phyloP scores from a whole-genome alignment of 2,113 vertebrate species.

The Raja brachyura region DNA sequence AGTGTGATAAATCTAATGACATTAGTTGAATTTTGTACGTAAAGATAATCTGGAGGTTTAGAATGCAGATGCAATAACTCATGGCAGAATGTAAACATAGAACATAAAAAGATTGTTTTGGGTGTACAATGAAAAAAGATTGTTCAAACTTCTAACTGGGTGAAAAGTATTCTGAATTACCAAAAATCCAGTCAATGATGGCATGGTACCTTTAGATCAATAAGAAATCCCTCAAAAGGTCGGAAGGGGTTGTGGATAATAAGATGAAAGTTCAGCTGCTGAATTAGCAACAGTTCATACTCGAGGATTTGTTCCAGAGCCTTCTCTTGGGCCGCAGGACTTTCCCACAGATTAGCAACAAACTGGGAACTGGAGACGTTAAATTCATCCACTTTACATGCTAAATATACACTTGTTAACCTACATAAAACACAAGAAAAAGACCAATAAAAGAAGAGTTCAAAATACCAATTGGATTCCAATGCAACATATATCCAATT shows the following conservation, averaged over 20 bases:
- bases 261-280: conserved; percentile 92
- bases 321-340: conserved; percentile 70
- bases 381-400: conserved; percentile 97
- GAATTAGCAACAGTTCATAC: conserved; percentile 86
- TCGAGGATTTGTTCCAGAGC: conserved; percentile 87
- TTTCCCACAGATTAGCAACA: conserved; percentile 86
- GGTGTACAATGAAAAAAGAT: background rate
- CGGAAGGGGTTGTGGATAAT: conserved; percentile 90
- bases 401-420: conserved; percentile 83
- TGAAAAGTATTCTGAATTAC: background rate
- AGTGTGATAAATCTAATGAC: background rate
- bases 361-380: conserved; percentile 92
- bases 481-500: too few relatives aligned
- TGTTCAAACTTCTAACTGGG: background rate
- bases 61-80: background rate
- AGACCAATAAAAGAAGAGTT: background rate
- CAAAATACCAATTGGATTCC: background rate
- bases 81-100: background rate
- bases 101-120: background rate
- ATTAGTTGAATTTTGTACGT: background rate
- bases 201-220: conserved; percentile 79
- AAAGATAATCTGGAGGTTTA: background rate
- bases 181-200: background rate
- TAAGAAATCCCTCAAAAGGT: conserved; percentile 89
- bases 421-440: conserved; percentile 50